phyloP scores from a whole-genome alignment of 2,113 vertebrate genomes.

The Thinocorus orbignyianus region DNA sequence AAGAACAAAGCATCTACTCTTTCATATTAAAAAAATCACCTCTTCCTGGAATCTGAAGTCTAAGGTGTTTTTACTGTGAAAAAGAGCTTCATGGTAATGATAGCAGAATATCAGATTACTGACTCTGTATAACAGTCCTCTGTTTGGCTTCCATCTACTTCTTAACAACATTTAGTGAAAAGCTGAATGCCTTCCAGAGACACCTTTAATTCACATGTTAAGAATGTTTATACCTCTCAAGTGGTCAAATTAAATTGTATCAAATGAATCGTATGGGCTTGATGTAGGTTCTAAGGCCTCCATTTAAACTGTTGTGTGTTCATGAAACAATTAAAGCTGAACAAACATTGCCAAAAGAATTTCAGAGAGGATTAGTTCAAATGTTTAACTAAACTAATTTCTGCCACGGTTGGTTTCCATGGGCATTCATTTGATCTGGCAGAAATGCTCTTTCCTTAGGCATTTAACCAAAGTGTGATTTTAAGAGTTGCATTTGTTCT shows the following conservation, averaged over 20 bases:
- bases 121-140: background rate
- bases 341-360: conserved; percentile 38
- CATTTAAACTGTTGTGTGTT: conserved; percentile 29
- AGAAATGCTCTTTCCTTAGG: conserved; percentile 19
- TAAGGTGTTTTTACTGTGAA: conserved; percentile 20
- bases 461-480: background rate
- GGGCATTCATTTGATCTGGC: background rate
- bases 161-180: conserved; percentile 25
- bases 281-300: conserved; percentile 8
- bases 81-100: conserved; percentile 36
- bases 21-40: background rate
- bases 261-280: background rate
- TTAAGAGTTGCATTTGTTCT: background rate
- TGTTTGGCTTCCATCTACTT: conserved; percentile 45
- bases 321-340: conserved; percentile 42
- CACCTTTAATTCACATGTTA: conserved; percentile 38
- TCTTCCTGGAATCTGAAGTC: conserved; percentile 26
- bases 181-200: conserved; percentile 40
- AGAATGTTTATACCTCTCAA: conserved; percentile 55
- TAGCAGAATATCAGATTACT: conserved; percentile 45
- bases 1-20: conserved; percentile 43
- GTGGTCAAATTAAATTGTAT: conserved; percentile 61
- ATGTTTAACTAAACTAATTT: conserved; percentile 47
- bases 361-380: conserved; percentile 44
- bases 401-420: background rate